Conservation (phyloP, 2,888 invertebrate species). For the Melinaea menophilus region DNA sequence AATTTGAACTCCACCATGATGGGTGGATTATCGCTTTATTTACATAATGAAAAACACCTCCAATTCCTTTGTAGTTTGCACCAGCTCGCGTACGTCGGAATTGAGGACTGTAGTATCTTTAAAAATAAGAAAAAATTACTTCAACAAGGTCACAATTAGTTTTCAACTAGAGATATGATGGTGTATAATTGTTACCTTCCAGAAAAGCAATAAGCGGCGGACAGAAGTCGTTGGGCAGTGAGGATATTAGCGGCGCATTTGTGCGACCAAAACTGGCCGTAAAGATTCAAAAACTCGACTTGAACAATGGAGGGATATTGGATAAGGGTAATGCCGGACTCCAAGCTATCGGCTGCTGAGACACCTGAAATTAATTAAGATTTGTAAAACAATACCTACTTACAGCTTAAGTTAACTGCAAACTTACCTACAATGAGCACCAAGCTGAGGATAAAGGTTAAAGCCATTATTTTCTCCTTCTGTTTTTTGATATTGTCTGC, state of each 20-base stretch:
- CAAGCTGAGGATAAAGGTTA: too few relatives aligned
- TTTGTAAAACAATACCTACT: too few relatives aligned
- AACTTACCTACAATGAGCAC: too few relatives aligned
- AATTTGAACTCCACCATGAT: conserved; percentile 31
- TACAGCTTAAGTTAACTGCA: too few relatives aligned
- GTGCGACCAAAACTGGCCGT: conserved; percentile 9
- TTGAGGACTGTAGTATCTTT: conserved; percentile 34
- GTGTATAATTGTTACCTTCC: conserved; percentile 16
- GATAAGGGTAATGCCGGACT: too few relatives aligned
- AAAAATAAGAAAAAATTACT: conserved; percentile 13
- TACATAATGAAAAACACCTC: conserved; percentile 41
- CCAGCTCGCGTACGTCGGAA: conserved; percentile 50
- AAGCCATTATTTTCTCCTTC: too few relatives aligned
- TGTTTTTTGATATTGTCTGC: too few relatives aligned
- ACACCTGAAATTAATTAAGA: too few relatives aligned
- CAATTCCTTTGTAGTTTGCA: conserved; percentile 40
- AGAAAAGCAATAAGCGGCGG: conserved; percentile 20
- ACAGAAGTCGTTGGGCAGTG: conserved; percentile 7
- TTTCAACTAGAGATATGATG: too few relatives aligned
- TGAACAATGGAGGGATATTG: neutral
- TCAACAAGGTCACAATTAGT: too few relatives aligned
- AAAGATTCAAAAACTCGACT: conserved; percentile 6
- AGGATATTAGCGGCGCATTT: conserved; percentile 15
- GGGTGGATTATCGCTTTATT: conserved; percentile 40
- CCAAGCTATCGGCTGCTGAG: too few relatives aligned